These are phyloP conservation scores for Myanophis thanlyinensis DNA, from an alignment of 2,113 vertebrate species.

Conservation along the genomic window DNA sequence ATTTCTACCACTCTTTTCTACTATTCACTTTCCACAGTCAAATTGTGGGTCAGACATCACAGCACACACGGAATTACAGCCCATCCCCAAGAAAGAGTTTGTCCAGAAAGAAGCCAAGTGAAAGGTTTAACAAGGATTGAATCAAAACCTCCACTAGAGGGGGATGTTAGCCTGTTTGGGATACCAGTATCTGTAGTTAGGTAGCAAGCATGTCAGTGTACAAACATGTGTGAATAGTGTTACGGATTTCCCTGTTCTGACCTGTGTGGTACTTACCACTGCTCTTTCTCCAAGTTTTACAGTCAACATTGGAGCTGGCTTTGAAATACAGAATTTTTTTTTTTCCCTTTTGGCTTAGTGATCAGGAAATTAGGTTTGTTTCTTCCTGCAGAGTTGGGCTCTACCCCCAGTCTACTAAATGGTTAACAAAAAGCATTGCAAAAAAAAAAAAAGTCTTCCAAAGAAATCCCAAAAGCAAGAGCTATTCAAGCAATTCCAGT, in stretches of 20 bases:
- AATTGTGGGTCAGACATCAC: background rate
- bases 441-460: background rate
- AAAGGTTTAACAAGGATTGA: background rate
- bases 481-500: background rate
- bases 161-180: background rate
- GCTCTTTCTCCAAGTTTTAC: background rate
- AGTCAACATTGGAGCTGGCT: background rate
- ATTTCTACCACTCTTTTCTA: background rate
- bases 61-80: background rate
- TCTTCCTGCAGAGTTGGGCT: background rate
- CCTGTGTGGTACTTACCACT: too few species aligned
- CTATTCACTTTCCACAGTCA: background rate
- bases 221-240: background rate
- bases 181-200: background rate
- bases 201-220: background rate
- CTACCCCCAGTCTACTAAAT: background rate
- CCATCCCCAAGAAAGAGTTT: background rate
- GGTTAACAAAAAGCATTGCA: background rate
- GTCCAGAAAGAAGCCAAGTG: background rate
- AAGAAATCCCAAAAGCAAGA: background rate
- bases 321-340: background rate
- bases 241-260: background rate
- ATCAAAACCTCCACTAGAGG: background rate
- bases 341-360: too few species aligned
- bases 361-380: background rate